phyloP scores from a whole-genome alignment of 2,113 vertebrate species.

The Vidua chalybeata region DNA sequence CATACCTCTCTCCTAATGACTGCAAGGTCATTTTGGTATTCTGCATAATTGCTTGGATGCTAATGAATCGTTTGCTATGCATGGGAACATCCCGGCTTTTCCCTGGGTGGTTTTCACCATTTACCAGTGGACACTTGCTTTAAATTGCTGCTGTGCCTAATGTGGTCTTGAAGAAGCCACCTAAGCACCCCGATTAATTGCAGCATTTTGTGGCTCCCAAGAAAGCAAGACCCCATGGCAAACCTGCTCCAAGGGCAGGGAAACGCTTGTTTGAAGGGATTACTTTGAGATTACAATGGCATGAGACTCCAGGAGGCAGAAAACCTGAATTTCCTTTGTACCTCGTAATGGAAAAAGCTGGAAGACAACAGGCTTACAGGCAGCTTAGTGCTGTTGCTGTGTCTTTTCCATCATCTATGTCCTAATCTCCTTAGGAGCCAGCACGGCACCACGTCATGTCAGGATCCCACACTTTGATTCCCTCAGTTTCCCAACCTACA shows the following conservation, averaged over 20 bases:
- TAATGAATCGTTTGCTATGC: constrained; percentile 76
- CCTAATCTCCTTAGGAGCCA: constrained; percentile 41
- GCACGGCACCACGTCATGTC: rapidly evolving
- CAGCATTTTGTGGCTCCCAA: not conserved
- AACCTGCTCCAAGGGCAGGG: not conserved
- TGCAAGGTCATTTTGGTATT: constrained; percentile 70
- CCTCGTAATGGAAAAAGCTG: constrained; percentile 34
- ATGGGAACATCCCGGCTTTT: constrained; percentile 42
- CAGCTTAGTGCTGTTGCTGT: constrained; percentile 52
- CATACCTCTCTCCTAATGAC: constrained; percentile 69
- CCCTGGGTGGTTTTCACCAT: constrained; percentile 68
- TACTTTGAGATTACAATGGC: constrained; percentile 14
- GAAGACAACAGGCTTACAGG: constrained; percentile 68
- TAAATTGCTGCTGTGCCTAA: constrained; percentile 66
- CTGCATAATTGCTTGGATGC: constrained; percentile 54
- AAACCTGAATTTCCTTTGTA: constrained; percentile 58
- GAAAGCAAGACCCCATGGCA: not conserved
- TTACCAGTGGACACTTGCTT: constrained; percentile 69
- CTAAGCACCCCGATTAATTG: constrained; percentile 37
- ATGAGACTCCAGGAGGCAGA: constrained; percentile 11
- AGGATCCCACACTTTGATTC: not conserved
- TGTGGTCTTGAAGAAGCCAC: constrained; percentile 29
- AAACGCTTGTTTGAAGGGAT: constrained; percentile 3
- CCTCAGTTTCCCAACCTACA: not conserved
- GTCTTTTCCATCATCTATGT: constrained; percentile 14